phyloP scores from a whole-genome alignment of 2,797 vertebrate species.

The Odontamblyopus lacepedii region DNA sequence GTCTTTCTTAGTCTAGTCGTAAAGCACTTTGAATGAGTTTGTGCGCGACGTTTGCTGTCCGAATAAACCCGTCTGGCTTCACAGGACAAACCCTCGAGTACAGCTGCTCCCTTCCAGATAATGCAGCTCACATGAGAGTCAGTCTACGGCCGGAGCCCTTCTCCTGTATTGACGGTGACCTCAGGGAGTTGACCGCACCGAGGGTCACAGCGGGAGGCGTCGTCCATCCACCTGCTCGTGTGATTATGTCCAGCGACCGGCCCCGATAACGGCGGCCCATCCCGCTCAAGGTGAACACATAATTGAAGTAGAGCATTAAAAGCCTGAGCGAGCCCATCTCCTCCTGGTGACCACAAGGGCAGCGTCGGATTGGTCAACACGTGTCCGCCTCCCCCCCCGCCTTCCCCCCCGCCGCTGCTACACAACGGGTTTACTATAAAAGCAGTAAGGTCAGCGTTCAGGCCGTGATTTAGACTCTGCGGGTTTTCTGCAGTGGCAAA shows the following conservation, averaged over 20 bases:
- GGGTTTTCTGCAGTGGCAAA: not conserved
- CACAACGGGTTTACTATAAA: not conserved
- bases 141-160: not conserved
- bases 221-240: conserved; percentile 42
- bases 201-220: conserved; percentile 31
- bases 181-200: conserved; percentile 23
- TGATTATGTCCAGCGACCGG: conserved; percentile 55
- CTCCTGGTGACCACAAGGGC: conserved; percentile 14
- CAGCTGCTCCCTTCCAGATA: not conserved
- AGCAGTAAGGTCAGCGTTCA: not conserved
- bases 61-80: too few relatives aligned
- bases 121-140: not conserved
- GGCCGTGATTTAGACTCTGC: not conserved
- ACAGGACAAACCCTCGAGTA: too few relatives aligned
- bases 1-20: too few relatives aligned
- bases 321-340: conserved; percentile 46
- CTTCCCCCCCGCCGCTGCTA: not conserved
- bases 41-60: too few relatives aligned
- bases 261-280: conserved; percentile 49
- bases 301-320: conserved; percentile 60
- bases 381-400: not conserved
- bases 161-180: conserved; percentile 16
- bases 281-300: conserved; percentile 56
- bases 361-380: conserved; percentile 1
- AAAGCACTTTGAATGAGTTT: too few relatives aligned